These are phyloP conservation scores for Gandaritis pyraliata DNA, from an alignment of 2,888 invertebrate genomes.

Conservation along the genomic window DNA sequence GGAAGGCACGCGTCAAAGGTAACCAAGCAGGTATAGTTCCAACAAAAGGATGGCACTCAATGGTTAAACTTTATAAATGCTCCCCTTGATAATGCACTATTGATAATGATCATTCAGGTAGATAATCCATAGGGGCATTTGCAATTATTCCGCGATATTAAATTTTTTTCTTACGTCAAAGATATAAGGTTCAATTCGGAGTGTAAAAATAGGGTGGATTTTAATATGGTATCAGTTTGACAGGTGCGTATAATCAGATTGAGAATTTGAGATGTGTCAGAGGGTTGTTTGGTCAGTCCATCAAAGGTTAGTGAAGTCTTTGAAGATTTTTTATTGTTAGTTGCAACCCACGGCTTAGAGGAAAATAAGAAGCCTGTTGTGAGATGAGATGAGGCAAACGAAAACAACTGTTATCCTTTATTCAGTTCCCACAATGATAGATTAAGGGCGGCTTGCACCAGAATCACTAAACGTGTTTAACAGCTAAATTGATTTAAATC, in stretches of 20 bases:
- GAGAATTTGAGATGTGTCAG: slow-evolving; percentile 51
- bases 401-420: slow-evolving; percentile 11
- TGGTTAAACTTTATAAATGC: slow-evolving; percentile 22
- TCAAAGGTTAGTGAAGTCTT: slow-evolving; percentile 58
- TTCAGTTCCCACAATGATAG: not conserved
- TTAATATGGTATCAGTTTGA: slow-evolving; percentile 65
- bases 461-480: too few species aligned
- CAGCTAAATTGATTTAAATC: too few species aligned
- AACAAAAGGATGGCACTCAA: slow-evolving; percentile 22
- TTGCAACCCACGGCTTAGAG: slow-evolving; percentile 18
- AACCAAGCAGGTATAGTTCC: slow-evolving; percentile 62
- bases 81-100: slow-evolving; percentile 54
- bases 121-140: slow-evolving; percentile 73
- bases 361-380: slow-evolving; percentile 12
- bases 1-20: slow-evolving; percentile 72
- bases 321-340: slow-evolving; percentile 41
- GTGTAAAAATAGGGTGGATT: slow-evolving; percentile 44
- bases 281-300: slow-evolving; percentile 59
- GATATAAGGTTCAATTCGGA: slow-evolving; percentile 37
- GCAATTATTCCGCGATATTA: slow-evolving; percentile 71
- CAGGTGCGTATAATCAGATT: slow-evolving; percentile 76
- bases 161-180: slow-evolving; percentile 45
- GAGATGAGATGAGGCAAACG: slow-evolving; percentile 9
- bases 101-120: slow-evolving; percentile 71
- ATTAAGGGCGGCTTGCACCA: too few species aligned